These are phyloP conservation scores for Passer montanus DNA, from an alignment of 2,113 vertebrate genomes.

Conservation along the genomic window DNA sequence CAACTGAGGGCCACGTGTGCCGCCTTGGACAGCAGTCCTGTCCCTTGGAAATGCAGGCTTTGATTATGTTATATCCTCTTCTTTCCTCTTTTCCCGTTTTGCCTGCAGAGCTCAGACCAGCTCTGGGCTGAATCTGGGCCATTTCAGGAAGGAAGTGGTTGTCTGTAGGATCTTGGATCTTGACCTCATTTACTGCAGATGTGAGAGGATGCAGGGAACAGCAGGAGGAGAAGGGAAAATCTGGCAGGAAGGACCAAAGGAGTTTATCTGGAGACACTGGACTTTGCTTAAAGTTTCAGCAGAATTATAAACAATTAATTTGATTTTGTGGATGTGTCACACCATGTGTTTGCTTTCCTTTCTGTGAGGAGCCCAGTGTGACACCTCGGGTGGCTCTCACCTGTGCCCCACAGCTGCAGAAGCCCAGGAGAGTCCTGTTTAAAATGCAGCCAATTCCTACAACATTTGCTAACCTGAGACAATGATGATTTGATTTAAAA, in stretches of 20 bases:
- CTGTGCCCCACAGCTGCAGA: not conserved
- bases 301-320: not conserved
- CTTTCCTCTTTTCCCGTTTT: not conserved
- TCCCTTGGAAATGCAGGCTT: not conserved
- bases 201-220: not conserved
- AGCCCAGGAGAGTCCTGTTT: not conserved
- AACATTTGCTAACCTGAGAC: not conserved
- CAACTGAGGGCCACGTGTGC: not conserved
- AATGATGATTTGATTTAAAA: not conserved
- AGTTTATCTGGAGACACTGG: not conserved
- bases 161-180: constrained; percentile 47
- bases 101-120: not conserved
- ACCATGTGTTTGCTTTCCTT: not conserved
- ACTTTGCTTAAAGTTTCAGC: not conserved
- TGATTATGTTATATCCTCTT: not conserved
- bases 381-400: not conserved
- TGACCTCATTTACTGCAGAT: constrained; percentile 57
- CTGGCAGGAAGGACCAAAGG: not conserved
- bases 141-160: constrained; percentile 33
- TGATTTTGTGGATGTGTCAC: not conserved
- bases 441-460: not conserved
- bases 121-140: constrained; percentile 4
- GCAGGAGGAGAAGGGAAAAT: not conserved
- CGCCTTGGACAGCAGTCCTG: not conserved
- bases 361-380: not conserved